A percentile compares a stretch with the other conserved stretches of the same genome.
These are phyloP conservation scores for Camelus dromedarius DNA, from an alignment of 2,113 vertebrate genomes.

Conservation along the genomic window DNA sequence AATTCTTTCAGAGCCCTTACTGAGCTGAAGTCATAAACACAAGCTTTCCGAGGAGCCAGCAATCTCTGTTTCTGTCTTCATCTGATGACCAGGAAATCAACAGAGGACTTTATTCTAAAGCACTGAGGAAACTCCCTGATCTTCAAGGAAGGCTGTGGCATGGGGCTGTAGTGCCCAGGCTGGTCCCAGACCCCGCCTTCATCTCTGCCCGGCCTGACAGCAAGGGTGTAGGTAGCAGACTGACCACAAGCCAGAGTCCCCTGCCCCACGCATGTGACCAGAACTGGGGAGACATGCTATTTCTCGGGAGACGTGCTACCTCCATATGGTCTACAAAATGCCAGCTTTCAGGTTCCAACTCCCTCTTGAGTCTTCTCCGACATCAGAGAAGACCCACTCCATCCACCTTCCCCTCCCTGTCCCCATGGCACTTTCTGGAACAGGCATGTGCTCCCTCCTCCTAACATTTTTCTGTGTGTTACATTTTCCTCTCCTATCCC, in stretches of 20 bases:
- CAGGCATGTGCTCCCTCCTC: background rate
- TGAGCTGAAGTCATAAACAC: background rate
- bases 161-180: background rate
- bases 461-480: fast-evolving
- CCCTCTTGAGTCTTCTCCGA: background rate
- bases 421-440: background rate
- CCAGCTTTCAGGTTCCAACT: background rate
- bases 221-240: background rate
- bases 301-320: background rate
- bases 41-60: background rate
- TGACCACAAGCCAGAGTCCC: too few species aligned
- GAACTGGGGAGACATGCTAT: background rate
- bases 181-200: background rate
- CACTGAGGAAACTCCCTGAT: background rate
- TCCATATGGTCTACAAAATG: background rate
- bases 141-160: background rate
- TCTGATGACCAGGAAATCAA: background rate
- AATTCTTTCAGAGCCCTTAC: background rate
- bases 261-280: fast-evolving
- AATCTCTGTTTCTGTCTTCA: background rate
- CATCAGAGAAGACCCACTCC: background rate
- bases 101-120: background rate
- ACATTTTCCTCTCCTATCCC: too few species aligned
- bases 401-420: background rate
- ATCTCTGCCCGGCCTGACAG: background rate